Percentiles rank a stretch among this genome's conserved stretches.
phyloP scores from a whole-genome alignment of 2,113 vertebrate genomes.

The Pygoscelis adeliae region DNA sequence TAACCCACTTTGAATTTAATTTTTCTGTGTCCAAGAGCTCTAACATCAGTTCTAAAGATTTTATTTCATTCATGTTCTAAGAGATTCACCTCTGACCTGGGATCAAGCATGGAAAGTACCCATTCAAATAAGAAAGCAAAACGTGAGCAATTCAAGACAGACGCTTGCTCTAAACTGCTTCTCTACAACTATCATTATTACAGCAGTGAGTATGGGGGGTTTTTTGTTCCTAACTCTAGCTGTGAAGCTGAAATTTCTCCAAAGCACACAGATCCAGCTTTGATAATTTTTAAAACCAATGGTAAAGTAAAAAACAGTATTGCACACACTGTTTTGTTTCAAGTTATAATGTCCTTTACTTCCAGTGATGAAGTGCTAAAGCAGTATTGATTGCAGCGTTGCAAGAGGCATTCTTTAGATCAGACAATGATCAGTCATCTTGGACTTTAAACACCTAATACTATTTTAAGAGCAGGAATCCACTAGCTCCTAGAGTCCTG shows the following conservation, averaged over 20 bases:
- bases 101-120: not conserved
- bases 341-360: not conserved
- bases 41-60: not conserved
- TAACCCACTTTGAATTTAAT: not conserved
- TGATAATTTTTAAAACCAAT: not conserved
- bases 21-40: not conserved
- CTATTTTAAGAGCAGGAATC: not conserved
- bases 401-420: not conserved
- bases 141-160: not conserved
- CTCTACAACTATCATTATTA: not conserved
- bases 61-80: not conserved
- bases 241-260: slow-evolving; percentile 40
- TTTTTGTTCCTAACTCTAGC: not conserved
- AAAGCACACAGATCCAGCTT: slow-evolving; percentile 30
- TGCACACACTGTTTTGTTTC: not conserved
- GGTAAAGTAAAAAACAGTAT: not conserved
- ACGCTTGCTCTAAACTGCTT: not conserved
- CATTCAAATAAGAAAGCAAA: not conserved
- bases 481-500: not conserved
- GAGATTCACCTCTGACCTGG: not conserved
- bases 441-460: not conserved
- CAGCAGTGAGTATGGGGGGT: not conserved
- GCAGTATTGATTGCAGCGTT: not conserved
- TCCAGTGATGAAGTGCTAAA: not conserved
- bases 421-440: not conserved